Evolutionary conservation across 2,113 vertebrate genomes (phyloP).

Genomic region (Capreolus pygargus): DNA sequence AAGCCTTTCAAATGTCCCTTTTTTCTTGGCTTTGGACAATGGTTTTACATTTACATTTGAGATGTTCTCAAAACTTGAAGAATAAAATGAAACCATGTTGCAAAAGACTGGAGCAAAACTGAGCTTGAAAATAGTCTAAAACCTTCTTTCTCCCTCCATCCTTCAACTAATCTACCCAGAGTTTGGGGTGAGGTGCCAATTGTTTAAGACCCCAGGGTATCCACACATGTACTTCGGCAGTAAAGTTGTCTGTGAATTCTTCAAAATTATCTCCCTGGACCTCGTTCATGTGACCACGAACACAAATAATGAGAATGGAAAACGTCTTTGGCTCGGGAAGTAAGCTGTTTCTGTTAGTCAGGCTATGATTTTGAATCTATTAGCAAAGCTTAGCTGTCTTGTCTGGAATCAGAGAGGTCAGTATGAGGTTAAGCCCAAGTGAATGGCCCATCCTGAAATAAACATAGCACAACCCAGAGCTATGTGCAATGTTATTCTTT

Average conservation of each 20-base stretch:
- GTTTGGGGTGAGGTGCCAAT: background rate
- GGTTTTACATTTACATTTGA: background rate
- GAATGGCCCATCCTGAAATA: slow-evolving; percentile 75
- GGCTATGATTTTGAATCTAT: slow-evolving; percentile 45
- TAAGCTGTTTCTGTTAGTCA: slow-evolving; percentile 55
- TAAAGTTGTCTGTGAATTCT: slow-evolving; percentile 28
- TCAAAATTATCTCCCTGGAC: slow-evolving; percentile 11
- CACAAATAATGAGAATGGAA: slow-evolving; percentile 14
- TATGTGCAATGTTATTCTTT: slow-evolving; percentile 63
- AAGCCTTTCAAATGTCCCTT: background rate
- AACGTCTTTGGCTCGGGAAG: background rate
- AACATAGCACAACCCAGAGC: slow-evolving; percentile 74
- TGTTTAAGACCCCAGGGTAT: background rate
- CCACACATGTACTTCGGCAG: background rate
- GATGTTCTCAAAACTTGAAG: background rate
- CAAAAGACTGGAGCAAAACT: background rate
- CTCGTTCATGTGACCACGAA: background rate
- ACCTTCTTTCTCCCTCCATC: background rate
- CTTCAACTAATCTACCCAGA: background rate
- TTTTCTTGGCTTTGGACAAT: background rate
- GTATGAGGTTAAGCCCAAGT: slow-evolving; percentile 79
- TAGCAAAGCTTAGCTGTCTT: slow-evolving; percentile 73
- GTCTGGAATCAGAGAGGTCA: slow-evolving; percentile 80
- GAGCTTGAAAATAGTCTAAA: background rate
- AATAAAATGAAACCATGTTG: background rate